A percentile compares a stretch with the other conserved stretches of the same genome.
Evolutionary conservation across 92 coral and sea anemone genomes (phyloP).

Genomic region (Epizoanthus rinbou): DNA sequence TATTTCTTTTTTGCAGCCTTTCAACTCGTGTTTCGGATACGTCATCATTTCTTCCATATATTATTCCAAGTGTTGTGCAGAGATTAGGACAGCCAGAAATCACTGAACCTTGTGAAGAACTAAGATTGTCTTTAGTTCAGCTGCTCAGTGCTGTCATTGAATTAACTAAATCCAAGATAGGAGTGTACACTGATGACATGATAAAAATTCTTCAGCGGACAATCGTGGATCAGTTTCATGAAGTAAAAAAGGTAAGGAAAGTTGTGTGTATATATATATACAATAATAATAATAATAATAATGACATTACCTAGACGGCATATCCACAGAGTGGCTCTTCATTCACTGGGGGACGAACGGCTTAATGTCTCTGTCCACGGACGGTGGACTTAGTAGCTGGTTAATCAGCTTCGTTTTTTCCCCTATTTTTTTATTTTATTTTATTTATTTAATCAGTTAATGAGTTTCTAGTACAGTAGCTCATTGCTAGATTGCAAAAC

Average conservation of each 20-base stretch:
- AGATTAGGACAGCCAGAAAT: conserved; percentile 93
- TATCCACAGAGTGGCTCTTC: no score
- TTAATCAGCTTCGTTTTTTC: no score
- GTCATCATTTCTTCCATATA: conserved; percentile 82
- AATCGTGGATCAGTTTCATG: conserved; percentile 92
- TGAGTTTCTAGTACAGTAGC: no score
- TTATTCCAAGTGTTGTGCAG: conserved; percentile 86
- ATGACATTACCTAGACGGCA: no score
- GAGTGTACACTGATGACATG: conserved; percentile 87
- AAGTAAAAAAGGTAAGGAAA: conserved; percentile 87
- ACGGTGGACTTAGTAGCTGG: no score
- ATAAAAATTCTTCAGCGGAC: conserved; percentile 89
- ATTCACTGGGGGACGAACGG: no score
- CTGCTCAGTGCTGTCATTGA: conserved; percentile 64
- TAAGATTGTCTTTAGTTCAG: conserved; percentile 74
- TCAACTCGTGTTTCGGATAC: conserved; percentile 69
- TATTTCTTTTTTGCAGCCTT: conserved; percentile 42
- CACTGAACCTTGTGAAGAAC: conserved; percentile 87
- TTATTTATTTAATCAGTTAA: no score
- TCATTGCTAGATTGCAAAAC: no score
- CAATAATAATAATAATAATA: no score
- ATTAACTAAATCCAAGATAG: conserved; percentile 74
- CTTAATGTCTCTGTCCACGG: no score
- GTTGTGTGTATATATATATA: no score
- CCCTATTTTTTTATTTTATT: no score